Conservation (phyloP, 2,888 invertebrate genomes). For the Unio delphinus region DNA sequence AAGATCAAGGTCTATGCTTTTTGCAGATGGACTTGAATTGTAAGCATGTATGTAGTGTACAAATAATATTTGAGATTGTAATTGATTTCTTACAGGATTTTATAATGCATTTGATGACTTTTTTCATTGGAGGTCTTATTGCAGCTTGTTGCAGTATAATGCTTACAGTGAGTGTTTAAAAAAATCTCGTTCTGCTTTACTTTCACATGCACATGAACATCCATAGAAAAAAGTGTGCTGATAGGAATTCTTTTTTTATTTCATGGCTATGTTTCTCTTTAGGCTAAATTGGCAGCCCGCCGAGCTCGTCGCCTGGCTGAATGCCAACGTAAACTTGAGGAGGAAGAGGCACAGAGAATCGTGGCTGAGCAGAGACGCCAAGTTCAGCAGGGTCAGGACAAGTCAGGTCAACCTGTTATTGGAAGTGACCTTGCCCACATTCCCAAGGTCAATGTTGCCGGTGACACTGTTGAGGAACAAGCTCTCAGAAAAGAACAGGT, state of each 20-base stretch:
- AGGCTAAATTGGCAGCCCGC: slow-evolving; percentile 63
- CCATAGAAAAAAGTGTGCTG: too few relatives aligned
- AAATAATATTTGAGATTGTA: too few relatives aligned
- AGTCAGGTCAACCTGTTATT: slow-evolving; percentile 12
- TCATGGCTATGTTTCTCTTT: slow-evolving; percentile 1
- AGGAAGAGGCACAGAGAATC: slow-evolving; percentile 59
- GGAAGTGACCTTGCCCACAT: slow-evolving; percentile 16
- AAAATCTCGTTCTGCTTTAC: too few relatives aligned
- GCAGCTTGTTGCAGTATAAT: too few relatives aligned
- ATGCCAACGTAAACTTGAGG: slow-evolving; percentile 54
- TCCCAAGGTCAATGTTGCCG: slow-evolving; percentile 23
- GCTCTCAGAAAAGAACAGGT: slow-evolving; percentile 67
- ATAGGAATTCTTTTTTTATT: neutral
- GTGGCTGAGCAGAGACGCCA: slow-evolving; percentile 62
- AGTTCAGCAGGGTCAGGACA: slow-evolving; percentile 40
- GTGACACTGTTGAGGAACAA: slow-evolving; percentile 55
- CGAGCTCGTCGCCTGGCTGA: slow-evolving; percentile 50
- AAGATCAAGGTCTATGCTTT: too few relatives aligned
- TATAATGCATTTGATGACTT: too few relatives aligned
- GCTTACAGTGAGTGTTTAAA: too few relatives aligned
- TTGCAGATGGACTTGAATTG: too few relatives aligned
- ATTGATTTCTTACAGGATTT: too few relatives aligned
- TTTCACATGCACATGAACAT: too few relatives aligned
- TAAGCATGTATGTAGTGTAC: too few relatives aligned
- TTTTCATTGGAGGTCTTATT: too few relatives aligned